These are phyloP conservation scores for Cheilosia variabilis DNA, from an alignment of 2,888 invertebrate species.

Conservation along the genomic window DNA sequence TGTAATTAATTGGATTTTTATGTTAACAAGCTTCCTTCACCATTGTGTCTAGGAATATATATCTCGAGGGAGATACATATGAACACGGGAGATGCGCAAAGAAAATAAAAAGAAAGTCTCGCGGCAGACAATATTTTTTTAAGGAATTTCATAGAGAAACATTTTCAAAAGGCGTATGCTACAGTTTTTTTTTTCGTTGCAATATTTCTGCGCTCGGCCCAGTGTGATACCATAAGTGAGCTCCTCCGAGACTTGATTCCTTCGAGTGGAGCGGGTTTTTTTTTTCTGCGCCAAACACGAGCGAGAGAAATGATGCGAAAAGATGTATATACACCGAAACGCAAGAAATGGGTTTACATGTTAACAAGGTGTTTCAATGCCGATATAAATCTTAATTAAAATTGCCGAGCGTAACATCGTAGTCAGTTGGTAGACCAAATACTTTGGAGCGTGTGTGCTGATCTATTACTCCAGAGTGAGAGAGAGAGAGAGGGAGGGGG, in stretches of 20 bases:
- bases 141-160: slow-evolving; percentile 68
- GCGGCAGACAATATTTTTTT: slow-evolving; percentile 25
- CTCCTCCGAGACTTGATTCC: slow-evolving; percentile 51
- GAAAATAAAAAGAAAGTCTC: slow-evolving; percentile 59
- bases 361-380: slow-evolving; percentile 77
- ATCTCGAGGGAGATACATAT: not conserved
- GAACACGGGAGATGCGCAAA: not conserved
- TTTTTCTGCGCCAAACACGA: slow-evolving; percentile 36
- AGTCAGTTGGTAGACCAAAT: slow-evolving; percentile 41
- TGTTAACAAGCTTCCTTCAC: slow-evolving; percentile 65
- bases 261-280: slow-evolving; percentile 48
- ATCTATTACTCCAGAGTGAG: slow-evolving; percentile 52
- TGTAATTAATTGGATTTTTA: slow-evolving; percentile 75
- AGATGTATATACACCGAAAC: slow-evolving; percentile 61
- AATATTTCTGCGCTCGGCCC: slow-evolving; percentile 9
- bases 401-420: slow-evolving; percentile 75
- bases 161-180: slow-evolving; percentile 63
- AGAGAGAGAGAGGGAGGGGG: not conserved
- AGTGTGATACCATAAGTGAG: slow-evolving; percentile 64
- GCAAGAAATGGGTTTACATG: slow-evolving; percentile 76
- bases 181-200: slow-evolving; percentile 22
- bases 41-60: not conserved
- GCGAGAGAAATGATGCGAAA: slow-evolving; percentile 69
- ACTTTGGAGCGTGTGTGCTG: slow-evolving; percentile 48
- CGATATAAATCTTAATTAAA: slow-evolving; percentile 78